Evolutionary conservation across 2,113 vertebrate genomes (phyloP), one percentile per base, ranked within the genome.

Genomic region (Cyprinus carpio): DNA sequence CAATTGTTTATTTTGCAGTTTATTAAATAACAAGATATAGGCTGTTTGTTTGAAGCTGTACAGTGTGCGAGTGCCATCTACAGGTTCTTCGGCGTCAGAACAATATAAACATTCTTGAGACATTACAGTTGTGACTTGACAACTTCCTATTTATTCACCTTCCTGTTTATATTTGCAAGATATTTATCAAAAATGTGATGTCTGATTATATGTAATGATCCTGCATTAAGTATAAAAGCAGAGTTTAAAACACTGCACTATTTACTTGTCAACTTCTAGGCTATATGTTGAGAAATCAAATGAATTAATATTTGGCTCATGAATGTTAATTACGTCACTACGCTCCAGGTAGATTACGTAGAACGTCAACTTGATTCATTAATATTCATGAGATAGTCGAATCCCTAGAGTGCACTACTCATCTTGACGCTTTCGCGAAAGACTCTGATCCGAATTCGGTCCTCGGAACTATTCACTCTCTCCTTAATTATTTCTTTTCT

Each of bases 61-160:
- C 31, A 49, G 56, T 25, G 0, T 25, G 20, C 40, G 11, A 84
- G 58, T 29, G 83, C 25, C 83, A 84, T 37, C 83, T 62, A 84
- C 27, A 51, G 83, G 58, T 29, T 69, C 5, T 20, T 34, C 25
- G 25, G 27, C 13, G 23, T 65, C 25, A 29, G 25, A 65, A 65
- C 71, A n/a, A 74, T 11, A 18, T 18, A 18, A 8, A 54, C 51
- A 34, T 67, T 34, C 29, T 12, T 64, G 11, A 62, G 58, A 29
- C 62, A 18, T 18, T 7, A 9, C 27, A 31, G 64, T 7, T 3
- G 20, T 56, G 23, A n/a, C n/a, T 25, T 62, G 10, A 25, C 3
- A n/a, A 62, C 9, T 62, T 64, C 4, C 7, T 23, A 20, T 56
- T 54, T 18, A 54, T 54, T 18, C 51, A 54, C 16, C 51, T 54